Percentiles rank a stretch among this genome's conserved stretches.
Evolutionary conservation across 2,113 vertebrate species (phyloP).

Genomic region (Rhombomys opimus): DNA sequence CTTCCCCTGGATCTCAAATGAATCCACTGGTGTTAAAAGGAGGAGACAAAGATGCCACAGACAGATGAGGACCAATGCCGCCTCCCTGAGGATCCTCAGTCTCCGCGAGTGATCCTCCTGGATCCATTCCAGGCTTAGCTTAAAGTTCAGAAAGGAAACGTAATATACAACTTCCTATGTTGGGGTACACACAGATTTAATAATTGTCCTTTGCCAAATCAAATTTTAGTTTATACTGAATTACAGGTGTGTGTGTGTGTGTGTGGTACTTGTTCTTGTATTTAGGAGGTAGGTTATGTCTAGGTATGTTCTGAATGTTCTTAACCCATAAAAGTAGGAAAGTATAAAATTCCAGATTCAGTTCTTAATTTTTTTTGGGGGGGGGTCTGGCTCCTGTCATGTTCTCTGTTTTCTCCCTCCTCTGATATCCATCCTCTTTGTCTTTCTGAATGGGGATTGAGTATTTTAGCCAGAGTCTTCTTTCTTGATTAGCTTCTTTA

Average conservation of each 20-base stretch:
- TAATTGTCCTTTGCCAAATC: not conserved
- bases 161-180: not conserved
- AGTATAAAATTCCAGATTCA: slow-evolving; percentile 36
- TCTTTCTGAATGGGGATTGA: too few relatives aligned
- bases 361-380: not conserved
- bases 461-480: too few relatives aligned
- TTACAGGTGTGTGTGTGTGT: not conserved
- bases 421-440: too few relatives aligned
- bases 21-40: not conserved
- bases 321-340: not conserved
- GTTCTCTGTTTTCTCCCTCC: too few relatives aligned
- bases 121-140: not conserved
- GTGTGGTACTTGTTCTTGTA: not conserved
- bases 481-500: too few relatives aligned
- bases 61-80: not conserved
- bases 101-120: not conserved
- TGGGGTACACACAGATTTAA: not conserved
- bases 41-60: not conserved
- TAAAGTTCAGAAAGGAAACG: not conserved
- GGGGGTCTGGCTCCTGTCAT: too few relatives aligned
- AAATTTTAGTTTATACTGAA: not conserved
- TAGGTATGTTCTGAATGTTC: not conserved
- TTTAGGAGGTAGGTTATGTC: not conserved
- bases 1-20: not conserved
- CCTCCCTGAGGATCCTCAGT: not conserved